Evolutionary conservation across 2,113 vertebrate species (phyloP).

Genomic region (Haplotaxodon microlepis): DNA sequence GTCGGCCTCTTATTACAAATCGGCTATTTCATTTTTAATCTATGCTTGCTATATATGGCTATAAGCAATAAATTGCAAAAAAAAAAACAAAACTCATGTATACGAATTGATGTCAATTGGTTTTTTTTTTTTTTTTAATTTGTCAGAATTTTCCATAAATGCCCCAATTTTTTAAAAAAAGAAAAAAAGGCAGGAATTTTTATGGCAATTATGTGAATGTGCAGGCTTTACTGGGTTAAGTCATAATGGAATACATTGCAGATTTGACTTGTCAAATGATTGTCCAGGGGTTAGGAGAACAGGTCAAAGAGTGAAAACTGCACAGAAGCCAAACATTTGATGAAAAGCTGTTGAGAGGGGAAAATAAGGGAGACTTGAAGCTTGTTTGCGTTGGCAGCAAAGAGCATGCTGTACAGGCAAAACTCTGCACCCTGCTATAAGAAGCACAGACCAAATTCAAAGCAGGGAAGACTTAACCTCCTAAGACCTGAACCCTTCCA

Average conservation of each 20-base stretch:
- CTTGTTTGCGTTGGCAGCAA: background rate
- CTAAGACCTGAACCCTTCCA: background rate
- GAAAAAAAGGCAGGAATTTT: background rate
- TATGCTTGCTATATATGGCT: background rate
- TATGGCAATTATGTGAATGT: background rate
- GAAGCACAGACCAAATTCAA: background rate
- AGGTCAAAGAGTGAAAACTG: background rate
- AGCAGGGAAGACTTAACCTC: background rate
- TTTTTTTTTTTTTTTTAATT: fast-evolving
- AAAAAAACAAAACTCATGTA: background rate
- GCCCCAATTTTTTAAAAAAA: fast-evolving
- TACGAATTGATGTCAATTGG: background rate
- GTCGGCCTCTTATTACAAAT: background rate
- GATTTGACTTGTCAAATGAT: fast-evolving
- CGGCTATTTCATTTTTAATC: background rate
- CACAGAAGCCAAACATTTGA: background rate
- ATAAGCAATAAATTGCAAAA: background rate
- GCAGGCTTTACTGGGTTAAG: background rate
- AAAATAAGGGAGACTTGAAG: background rate
- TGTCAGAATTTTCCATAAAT: background rate
- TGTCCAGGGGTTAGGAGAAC: background rate
- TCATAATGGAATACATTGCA: background rate
- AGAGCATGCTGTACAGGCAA: background rate
- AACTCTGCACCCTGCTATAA: background rate
- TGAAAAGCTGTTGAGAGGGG: background rate